These are phyloP conservation scores for Petromus typicus DNA, from an alignment of 2,113 vertebrate genomes.

Conservation along the genomic window DNA sequence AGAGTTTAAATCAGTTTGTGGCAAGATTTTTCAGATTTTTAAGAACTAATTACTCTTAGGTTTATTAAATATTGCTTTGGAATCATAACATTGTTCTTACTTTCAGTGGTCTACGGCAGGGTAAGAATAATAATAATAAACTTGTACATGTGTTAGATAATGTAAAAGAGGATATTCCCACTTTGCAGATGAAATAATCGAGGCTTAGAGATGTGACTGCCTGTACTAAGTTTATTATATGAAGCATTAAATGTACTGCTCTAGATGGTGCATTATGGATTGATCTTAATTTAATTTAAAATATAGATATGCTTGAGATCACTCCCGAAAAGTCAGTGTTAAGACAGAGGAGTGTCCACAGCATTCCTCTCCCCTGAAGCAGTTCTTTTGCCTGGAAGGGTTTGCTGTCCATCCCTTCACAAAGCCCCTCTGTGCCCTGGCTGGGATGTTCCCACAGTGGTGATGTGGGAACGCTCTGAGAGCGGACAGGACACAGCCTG, in stretches of 20 bases:
- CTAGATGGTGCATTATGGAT: not conserved
- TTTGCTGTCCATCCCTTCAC: slow-evolving; percentile 30
- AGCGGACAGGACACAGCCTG: not conserved
- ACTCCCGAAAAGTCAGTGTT: slow-evolving; percentile 37
- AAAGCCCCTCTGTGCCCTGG: slow-evolving; percentile 59
- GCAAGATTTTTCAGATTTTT: slow-evolving; percentile 65
- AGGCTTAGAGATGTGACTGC: not conserved
- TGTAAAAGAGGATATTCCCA: slow-evolving; percentile 23
- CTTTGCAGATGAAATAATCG: slow-evolving; percentile 43
- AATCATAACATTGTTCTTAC: slow-evolving; percentile 40
- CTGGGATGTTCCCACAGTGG: slow-evolving; percentile 72
- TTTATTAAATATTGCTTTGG: slow-evolving; percentile 40
- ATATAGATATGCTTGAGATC: not conserved
- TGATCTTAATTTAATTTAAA: slow-evolving; percentile 31
- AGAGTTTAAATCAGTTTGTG: slow-evolving; percentile 55
- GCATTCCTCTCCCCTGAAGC: slow-evolving; percentile 63
- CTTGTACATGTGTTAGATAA: not conserved
- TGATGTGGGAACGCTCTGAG: slow-evolving; percentile 64
- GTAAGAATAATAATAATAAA: not conserved
- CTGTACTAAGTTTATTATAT: not conserved
- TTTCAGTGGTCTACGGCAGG: slow-evolving; percentile 14
- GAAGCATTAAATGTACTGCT: not conserved
- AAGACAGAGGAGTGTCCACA: slow-evolving; percentile 40
- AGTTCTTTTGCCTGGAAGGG: slow-evolving; percentile 52
- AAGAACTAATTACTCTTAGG: not conserved